Evolutionary conservation across 2,797 vertebrate species (phyloP).

Genomic region (Sebastes alutus): DNA sequence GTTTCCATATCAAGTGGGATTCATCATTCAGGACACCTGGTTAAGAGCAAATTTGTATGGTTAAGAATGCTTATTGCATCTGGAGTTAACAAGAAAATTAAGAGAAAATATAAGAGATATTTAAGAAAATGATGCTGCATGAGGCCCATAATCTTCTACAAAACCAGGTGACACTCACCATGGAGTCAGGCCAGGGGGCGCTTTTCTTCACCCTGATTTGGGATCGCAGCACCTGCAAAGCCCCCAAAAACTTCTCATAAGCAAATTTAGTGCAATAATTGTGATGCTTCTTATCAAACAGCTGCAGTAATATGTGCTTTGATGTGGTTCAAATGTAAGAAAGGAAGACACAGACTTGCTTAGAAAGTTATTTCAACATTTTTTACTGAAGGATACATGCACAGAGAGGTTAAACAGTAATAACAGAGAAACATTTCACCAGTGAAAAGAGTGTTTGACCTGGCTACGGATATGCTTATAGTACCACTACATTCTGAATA

Average conservation of each 20-base stretch:
- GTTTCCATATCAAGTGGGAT: too few species aligned
- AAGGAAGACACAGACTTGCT: constrained; percentile 68
- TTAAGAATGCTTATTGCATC: too few species aligned
- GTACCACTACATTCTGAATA: constrained; percentile 29
- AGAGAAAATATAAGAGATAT: too few species aligned
- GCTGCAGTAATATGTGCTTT: background rate
- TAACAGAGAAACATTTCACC: constrained; percentile 77
- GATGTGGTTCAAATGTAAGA: background rate
- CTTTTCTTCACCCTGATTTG: constrained; percentile 73
- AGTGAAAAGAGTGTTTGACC: constrained; percentile 72
- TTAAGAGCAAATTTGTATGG: too few species aligned
- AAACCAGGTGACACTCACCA: constrained; percentile 65
- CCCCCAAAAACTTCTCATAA: constrained; percentile 23
- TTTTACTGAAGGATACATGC: constrained; percentile 80
- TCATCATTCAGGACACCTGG: too few species aligned
- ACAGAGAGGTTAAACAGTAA: constrained; percentile 69
- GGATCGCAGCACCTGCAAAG: constrained; percentile 55
- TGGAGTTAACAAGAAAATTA: too few species aligned
- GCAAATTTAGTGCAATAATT: background rate
- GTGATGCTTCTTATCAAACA: background rate
- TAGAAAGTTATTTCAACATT: constrained; percentile 45
- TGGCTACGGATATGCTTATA: constrained; percentile 20
- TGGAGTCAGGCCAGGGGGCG: constrained; percentile 44
- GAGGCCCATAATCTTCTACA: background rate
- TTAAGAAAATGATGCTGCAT: too few species aligned